These are phyloP conservation scores for Pogoniulus pusillus DNA, from an alignment of 2,797 vertebrate species.

Conservation along the genomic window DNA sequence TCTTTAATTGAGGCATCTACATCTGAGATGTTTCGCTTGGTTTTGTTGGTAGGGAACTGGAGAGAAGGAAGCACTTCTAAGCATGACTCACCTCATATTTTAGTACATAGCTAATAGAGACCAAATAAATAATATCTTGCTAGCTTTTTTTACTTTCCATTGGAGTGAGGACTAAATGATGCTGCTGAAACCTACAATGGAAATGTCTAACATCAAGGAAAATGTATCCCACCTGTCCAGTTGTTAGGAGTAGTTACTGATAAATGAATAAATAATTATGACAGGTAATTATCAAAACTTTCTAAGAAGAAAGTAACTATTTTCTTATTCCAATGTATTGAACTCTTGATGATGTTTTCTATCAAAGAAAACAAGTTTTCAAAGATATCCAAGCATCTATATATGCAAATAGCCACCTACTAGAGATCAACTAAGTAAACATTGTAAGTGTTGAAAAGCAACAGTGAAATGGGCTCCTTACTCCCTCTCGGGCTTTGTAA, in stretches of 20 bases:
- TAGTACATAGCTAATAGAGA: not conserved
- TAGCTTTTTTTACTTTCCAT: not conserved
- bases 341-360: not conserved
- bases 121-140: not conserved
- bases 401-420: not conserved
- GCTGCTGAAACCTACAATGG: not conserved
- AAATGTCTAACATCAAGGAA: not conserved
- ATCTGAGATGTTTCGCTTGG: not conserved
- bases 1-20: not conserved
- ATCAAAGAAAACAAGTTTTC: not conserved
- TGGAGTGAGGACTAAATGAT: not conserved
- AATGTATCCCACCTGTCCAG: not conserved
- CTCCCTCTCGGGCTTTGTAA: not conserved
- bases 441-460: not conserved
- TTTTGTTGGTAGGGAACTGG: not conserved
- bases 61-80: not conserved
- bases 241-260: not conserved
- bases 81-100: not conserved
- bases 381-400: not conserved
- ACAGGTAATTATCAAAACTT: not conserved
- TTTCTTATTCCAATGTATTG: not conserved
- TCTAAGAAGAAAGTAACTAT: not conserved
- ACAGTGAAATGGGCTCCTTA: not conserved
- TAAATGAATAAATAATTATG: slow-evolving; percentile 1
- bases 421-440: not conserved